Evolutionary conservation across 2,888 invertebrate genomes (phyloP), one percentile per base, ranked within the genome.

Genomic region (Parnassius orleans): DNA sequence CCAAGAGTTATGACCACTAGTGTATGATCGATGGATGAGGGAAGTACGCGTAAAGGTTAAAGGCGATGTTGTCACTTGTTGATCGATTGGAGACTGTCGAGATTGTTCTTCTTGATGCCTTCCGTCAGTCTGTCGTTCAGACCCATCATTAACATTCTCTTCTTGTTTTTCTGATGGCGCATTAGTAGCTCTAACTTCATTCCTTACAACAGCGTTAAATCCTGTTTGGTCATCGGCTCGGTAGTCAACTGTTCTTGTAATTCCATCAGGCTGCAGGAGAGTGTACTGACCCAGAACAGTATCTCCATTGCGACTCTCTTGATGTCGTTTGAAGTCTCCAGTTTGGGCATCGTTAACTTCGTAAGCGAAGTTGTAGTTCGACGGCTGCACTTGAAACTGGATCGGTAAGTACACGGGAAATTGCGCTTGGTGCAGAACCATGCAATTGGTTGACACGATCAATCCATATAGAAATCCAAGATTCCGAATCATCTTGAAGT

Each of bases 291-390:
- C 93, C 24, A 88, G 78, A 0, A 93, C 92, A 3, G 85, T 83
- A 60, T 92, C 92, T 1, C 92, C 93, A 66, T 84, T 78, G 52
- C 93, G 81, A 60, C 82, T 86, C 71, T 93, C 93, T 0, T 87
- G 87, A 67, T 93, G 93, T 68, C 82, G 90, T 68, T 93, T 93
- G 51, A 89, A 78, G 68, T 93, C 93, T 15, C 93, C 93, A 0
- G 93, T 93, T 24, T 87, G 78, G 2, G 78, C 78, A 65, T 93
- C 92, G 67, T 93, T 92, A 19, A 93, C 92, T 54, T 92, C 90
- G 67, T 93, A 93, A 3, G 91, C 88, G 69, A 91, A 93, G 69
- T 88, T 87, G 77, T 93, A 93, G 60, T 69, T 71, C 1, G 72
- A 72, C 58, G 73, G 71, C 7, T 69, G 71, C 19, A 41, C 46